Evolutionary conservation across 2,888 invertebrate species (phyloP).

Genomic region (Acleris literana): DNA sequence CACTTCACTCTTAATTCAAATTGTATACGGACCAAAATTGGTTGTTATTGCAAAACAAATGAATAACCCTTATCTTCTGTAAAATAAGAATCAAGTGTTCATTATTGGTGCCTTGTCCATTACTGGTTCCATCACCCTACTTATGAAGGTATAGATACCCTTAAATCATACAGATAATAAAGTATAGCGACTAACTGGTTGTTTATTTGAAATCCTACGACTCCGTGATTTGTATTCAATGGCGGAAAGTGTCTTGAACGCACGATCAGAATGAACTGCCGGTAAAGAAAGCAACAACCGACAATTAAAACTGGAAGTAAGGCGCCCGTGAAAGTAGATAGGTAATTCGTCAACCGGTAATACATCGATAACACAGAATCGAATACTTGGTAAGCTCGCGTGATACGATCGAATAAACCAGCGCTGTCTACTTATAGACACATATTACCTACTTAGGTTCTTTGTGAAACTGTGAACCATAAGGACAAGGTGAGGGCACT

Average conservation of each 20-base stretch:
- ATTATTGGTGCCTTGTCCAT: no score
- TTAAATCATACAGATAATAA: not conserved
- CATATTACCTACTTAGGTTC: no score
- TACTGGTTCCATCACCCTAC: no score
- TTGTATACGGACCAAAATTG: no score
- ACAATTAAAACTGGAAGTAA: conserved; percentile 48
- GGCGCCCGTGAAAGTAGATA: conserved; percentile 55
- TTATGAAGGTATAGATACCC: no score
- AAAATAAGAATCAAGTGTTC: no score
- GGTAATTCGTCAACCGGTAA: conserved; percentile 49
- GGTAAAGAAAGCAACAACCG: conserved; percentile 48
- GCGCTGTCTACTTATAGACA: conserved; percentile 2
- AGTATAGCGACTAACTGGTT: not conserved
- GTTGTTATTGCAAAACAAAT: no score
- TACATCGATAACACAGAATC: conserved; percentile 32
- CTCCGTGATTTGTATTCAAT: conserved; percentile 16
- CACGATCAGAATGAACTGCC: conserved; percentile 40
- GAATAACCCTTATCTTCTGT: no score
- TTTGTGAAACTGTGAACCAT: no score
- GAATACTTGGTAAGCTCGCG: conserved; percentile 13
- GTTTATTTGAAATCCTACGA: not conserved
- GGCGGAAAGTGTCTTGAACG: conserved; percentile 38
- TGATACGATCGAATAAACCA: conserved; percentile 13
- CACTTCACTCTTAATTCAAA: no score
- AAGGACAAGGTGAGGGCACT: no score